phyloP scores from a whole-genome alignment of 2,888 invertebrate genomes.

The Ormyrus labotus region DNA sequence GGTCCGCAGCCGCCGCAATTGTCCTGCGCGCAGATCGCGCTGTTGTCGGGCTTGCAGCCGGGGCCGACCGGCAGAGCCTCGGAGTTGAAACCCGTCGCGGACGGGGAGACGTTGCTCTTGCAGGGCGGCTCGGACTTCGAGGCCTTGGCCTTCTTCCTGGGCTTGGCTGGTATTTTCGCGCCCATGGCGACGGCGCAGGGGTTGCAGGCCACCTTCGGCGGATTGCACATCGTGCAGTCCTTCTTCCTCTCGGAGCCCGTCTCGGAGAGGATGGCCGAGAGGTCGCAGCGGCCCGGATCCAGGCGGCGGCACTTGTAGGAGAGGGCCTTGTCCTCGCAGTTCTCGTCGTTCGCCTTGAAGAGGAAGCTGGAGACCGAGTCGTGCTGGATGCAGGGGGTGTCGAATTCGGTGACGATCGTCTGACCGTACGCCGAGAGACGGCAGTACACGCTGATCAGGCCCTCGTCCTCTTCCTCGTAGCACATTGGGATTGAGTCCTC shows the following conservation, averaged over 20 bases:
- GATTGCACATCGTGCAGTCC: slow-evolving; percentile 31
- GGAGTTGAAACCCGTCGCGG: neutral
- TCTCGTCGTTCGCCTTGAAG: slow-evolving; percentile 61
- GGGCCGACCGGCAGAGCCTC: neutral
- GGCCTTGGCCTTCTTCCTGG: neutral
- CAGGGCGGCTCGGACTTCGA: neutral
- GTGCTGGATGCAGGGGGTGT: slow-evolving; percentile 56
- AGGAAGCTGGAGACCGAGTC: slow-evolving; percentile 59
- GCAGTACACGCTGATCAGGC: slow-evolving; percentile 79
- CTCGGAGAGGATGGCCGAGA: slow-evolving; percentile 1
- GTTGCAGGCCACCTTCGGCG: slow-evolving; percentile 42
- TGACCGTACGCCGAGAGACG: slow-evolving; percentile 83
- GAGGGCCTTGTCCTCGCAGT: slow-evolving; percentile 50
- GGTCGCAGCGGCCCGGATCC: slow-evolving; percentile 51
- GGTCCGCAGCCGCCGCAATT: slow-evolving; percentile 21
- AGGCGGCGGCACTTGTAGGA: slow-evolving; percentile 66
- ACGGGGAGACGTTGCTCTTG: neutral
- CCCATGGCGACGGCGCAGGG: slow-evolving; percentile 45
- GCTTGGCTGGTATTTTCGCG: neutral
- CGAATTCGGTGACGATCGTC: slow-evolving; percentile 80
- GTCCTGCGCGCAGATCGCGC: no score
- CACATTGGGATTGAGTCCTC: slow-evolving; percentile 80
- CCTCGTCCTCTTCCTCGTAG: slow-evolving; percentile 76
- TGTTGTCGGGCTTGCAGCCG: neutral
- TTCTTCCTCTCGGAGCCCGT: neutral